phyloP scores from a whole-genome alignment of 2,888 invertebrate genomes.

The Meiosimyza platycephala region DNA sequence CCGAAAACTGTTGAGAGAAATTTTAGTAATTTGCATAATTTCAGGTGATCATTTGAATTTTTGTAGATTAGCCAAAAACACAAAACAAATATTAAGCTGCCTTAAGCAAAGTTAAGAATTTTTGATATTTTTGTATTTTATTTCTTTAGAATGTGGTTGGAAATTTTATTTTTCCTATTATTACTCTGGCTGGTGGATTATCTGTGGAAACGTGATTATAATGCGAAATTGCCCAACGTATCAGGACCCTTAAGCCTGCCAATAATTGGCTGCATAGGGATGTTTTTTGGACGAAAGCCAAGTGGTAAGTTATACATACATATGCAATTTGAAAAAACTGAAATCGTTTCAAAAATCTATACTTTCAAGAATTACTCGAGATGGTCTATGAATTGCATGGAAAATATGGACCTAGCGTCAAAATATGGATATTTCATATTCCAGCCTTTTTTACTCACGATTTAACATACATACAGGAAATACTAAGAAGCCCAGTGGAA shows the following conservation, averaged over 20 bases:
- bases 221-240: conserved; percentile 36
- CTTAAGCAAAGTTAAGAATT: too few relatives aligned
- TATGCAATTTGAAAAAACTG: neutral
- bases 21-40: too few relatives aligned
- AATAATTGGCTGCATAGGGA: conserved; percentile 43
- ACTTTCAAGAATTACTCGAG: conserved; percentile 39
- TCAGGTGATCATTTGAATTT: too few relatives aligned
- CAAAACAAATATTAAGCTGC: too few relatives aligned
- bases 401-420: conserved; percentile 40
- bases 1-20: too few relatives aligned
- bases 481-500: conserved; percentile 33
- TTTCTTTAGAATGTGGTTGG: conserved; percentile 38
- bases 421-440: conserved; percentile 32
- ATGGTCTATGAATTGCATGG: conserved; percentile 37
- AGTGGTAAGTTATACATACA: conserved; percentile 33
- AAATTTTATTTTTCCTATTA: conserved; percentile 23
- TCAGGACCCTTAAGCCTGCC: conserved; percentile 40
- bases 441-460: conserved; percentile 24
- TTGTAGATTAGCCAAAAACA: too few relatives aligned
- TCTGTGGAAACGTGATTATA: conserved; percentile 40
- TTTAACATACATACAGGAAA: conserved; percentile 20
- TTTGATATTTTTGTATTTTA: too few relatives aligned
- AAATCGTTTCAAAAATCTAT: neutral
- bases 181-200: conserved; percentile 39
- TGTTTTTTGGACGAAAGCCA: conserved; percentile 40